Evolutionary conservation across 2,797 vertebrate species (phyloP).

Genomic region (Tapirus indicus): DNA sequence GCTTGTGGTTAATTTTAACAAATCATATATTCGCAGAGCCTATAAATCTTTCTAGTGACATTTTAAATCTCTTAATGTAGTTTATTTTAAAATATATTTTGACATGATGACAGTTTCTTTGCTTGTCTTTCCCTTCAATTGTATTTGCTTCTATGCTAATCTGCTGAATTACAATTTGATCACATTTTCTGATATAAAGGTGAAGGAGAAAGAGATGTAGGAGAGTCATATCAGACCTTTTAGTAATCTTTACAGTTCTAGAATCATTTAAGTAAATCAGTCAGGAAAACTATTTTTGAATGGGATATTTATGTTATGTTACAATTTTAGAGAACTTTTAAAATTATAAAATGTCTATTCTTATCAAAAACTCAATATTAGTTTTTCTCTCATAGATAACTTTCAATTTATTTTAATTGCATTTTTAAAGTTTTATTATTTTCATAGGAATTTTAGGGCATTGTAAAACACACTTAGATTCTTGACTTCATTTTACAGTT

Average conservation of each 20-base stretch:
- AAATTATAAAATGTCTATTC: constrained; percentile 9
- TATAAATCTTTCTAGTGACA: constrained; percentile 22
- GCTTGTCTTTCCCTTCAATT: neutral
- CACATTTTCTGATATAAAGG: neutral
- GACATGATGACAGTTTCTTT: neutral
- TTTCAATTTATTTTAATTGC: neutral
- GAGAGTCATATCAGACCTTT: neutral
- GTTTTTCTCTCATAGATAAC: neutral
- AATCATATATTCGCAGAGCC: neutral
- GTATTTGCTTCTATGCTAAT: neutral
- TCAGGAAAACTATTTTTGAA: neutral
- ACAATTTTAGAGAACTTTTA: neutral
- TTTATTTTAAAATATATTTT: constrained; percentile 49
- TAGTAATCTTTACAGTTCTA: neutral
- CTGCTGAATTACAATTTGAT: neutral
- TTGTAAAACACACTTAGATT: neutral
- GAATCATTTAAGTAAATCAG: neutral
- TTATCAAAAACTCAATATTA: neutral
- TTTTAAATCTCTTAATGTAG: neutral
- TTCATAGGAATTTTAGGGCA: neutral
- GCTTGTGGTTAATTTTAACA: constrained; percentile 11
- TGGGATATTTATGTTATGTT: neutral
- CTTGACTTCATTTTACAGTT: neutral
- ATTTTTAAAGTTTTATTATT: neutral
- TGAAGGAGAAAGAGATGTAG: neutral